phyloP scores from a whole-genome alignment of 2,113 vertebrate species.

The Lasiurus cinereus region DNA sequence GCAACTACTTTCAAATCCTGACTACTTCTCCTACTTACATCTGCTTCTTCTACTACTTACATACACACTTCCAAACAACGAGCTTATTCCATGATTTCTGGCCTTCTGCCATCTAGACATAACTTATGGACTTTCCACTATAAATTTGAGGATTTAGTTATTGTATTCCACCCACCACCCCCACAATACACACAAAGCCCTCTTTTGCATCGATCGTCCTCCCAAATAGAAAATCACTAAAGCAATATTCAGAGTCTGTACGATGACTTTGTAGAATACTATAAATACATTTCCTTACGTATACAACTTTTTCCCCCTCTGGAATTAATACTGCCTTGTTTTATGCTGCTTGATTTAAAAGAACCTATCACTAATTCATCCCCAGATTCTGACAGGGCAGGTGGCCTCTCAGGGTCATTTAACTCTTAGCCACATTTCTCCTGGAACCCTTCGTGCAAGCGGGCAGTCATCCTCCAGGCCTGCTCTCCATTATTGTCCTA shows the following conservation, averaged over 20 bases:
- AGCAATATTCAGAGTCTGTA: neutral
- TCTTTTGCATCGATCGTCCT: neutral
- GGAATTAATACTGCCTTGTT: neutral
- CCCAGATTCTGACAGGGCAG: neutral
- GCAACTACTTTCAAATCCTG: neutral
- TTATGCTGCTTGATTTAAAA: neutral
- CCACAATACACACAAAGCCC: neutral
- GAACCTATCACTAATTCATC: neutral
- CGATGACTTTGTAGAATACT: neutral
- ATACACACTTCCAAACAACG: neutral
- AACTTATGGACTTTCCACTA: neutral
- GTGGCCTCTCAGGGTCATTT: neutral
- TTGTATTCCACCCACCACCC: neutral
- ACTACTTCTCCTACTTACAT: neutral
- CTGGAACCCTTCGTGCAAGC: neutral
- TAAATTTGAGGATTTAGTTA: neutral
- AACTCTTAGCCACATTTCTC: neutral
- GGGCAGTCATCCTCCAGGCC: neutral
- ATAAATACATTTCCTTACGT: neutral
- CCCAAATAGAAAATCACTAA: neutral
- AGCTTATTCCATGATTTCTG: neutral
- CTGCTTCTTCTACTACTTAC: neutral
- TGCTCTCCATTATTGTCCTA: neutral
- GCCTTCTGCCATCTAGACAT: neutral
- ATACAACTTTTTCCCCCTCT: neutral